Conservation (phyloP, 2,888 invertebrate species). For the Luperina nickerlii region DNA sequence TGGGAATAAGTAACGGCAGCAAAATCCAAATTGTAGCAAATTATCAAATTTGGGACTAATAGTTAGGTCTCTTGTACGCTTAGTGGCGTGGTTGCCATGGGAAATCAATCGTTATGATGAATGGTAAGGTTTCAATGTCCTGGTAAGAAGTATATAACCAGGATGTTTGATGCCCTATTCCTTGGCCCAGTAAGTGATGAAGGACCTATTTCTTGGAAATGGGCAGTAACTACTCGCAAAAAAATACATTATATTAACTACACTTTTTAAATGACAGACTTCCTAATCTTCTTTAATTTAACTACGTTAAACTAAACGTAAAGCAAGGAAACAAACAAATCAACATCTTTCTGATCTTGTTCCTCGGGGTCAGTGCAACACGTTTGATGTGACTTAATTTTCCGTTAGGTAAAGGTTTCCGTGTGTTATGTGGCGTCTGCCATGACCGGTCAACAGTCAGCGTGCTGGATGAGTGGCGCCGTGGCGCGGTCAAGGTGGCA, state of each 20-base stretch:
- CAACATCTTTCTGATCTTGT: background rate
- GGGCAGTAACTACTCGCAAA: no score
- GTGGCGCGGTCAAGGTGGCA: conserved; percentile 82
- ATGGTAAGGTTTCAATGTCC: background rate
- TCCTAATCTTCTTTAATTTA: background rate
- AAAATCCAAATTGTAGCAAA: background rate
- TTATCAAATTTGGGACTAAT: background rate
- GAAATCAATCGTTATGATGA: conserved; percentile 6
- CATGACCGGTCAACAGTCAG: conserved; percentile 65
- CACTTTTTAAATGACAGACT: background rate
- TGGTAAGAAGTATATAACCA: background rate
- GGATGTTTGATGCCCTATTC: background rate
- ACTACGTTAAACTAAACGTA: background rate
- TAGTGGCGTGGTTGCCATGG: background rate
- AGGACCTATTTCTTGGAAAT: background rate
- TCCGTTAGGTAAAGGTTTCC: conserved; percentile 38
- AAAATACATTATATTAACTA: background rate
- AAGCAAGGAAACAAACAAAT: background rate
- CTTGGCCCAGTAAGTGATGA: background rate
- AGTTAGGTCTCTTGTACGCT: background rate
- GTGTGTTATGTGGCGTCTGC: conserved; percentile 60
- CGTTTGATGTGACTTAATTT: conserved; percentile 10
- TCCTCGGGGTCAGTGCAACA: background rate
- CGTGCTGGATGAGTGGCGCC: conserved; percentile 76
- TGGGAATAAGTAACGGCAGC: background rate